phyloP scores from a whole-genome alignment of 2,797 vertebrate genomes.

The Numenius phaeopus region DNA sequence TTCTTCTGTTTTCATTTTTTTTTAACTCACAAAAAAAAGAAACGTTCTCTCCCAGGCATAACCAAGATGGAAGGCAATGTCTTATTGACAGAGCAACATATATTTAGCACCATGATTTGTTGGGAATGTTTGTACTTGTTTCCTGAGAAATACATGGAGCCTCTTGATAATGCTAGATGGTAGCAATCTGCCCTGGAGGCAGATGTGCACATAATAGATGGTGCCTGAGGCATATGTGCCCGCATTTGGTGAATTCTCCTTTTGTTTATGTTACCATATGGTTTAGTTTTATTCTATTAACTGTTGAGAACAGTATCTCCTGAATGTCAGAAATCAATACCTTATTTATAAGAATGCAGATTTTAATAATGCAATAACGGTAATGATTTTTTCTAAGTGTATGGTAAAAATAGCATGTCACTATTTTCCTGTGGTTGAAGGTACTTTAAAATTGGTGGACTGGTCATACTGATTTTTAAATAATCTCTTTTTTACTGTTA shows the following conservation, averaged over 20 bases:
- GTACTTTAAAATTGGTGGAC: not conserved
- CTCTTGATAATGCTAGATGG: not conserved
- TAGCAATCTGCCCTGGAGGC: not conserved
- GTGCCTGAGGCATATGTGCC: not conserved
- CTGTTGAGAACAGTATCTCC: not conserved
- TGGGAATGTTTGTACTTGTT: constrained; percentile 1
- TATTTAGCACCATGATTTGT: not conserved
- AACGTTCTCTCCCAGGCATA: not conserved
- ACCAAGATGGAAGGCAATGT: not conserved
- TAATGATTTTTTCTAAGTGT: constrained; percentile 20
- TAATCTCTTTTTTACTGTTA: not conserved
- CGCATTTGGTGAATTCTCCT: not conserved
- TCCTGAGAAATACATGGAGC: not conserved
- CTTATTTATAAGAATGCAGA: not conserved
- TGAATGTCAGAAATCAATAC: not conserved
- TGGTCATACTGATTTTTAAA: not conserved
- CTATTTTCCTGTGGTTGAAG: not conserved
- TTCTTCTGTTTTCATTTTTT: not conserved
- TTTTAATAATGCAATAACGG: constrained; percentile 38
- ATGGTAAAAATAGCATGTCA: not conserved
- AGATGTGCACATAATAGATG: not conserved
- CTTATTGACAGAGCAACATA: not conserved
- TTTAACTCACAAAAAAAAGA: not conserved
- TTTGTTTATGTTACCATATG: not conserved
- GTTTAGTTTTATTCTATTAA: constrained; percentile 14